Base-by-base conservation (phyloP, 1,140 invertebrate genomes). In the Lasaia peninsularis region DNA sequence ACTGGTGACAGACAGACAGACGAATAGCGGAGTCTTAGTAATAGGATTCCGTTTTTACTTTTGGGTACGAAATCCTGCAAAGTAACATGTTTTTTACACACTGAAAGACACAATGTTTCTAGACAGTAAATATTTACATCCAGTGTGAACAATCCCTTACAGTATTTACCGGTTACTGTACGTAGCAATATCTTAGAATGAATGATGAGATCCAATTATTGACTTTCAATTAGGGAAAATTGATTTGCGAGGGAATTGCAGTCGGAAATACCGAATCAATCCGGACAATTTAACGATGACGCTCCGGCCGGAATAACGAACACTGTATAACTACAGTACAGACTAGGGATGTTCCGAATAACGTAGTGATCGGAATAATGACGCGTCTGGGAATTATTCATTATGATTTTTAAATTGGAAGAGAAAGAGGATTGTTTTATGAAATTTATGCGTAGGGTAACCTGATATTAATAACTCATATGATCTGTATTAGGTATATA, bases 221-320 rank as follows among this genome's bases (percentile, higher is more conserved):
- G 57, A 69, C 64, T 63, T 67, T 60, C 64, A 69, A 73, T 75
- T 66, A 67, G 59, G 63, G 66, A 57, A 68, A 74, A 73, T 71
- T 72, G 70, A 80, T 78, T 83, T 73, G 65, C 69, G 63, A 56
- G 69, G 71, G 73, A 78, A 85, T 75, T 79, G 73, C 79, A 78
- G 69, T 69, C 66, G 76, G 81, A 82, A 85, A 85, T 82, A 78
- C 73, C 73, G 73, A 77, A 78, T 82, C 73, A 82, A 75, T 80
- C 68, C 67, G 63, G 67, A 66, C 72, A 78, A 79, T 85, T 80
- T 75, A 62, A 68, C 74, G 74, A 75, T 74, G 71, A 76, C 68
- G 63, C 62, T 62, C 60, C 54, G 21, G 56, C 63, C 65, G 69
- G 68, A 72, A 74, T 74, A 71, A 76, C 65, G 73, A 76, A 78